phyloP scores from a whole-genome alignment of 2,113 vertebrate species.

The Amazona guildingii region DNA sequence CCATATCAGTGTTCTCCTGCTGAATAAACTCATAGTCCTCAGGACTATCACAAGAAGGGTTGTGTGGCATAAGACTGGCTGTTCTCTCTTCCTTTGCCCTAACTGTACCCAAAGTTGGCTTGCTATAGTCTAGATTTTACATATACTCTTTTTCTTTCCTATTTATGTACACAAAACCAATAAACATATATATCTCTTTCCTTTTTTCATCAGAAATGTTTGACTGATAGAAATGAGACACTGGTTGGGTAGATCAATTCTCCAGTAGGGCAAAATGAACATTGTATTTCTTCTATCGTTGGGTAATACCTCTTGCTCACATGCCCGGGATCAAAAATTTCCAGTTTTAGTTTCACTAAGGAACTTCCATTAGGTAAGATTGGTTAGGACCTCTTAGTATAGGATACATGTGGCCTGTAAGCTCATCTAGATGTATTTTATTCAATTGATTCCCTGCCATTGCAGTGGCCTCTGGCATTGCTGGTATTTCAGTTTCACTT shows the following conservation, averaged over 20 bases:
- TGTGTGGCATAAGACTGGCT: background rate
- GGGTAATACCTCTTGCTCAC: background rate
- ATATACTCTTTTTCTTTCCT: background rate
- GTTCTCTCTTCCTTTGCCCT: background rate
- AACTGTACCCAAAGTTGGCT: background rate
- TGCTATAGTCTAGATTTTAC: background rate
- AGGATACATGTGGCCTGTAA: background rate
- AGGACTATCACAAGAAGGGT: background rate
- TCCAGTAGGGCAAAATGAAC: background rate
- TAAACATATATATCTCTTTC: background rate
- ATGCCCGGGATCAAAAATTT: background rate
- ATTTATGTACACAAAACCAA: background rate
- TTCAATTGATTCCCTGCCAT: background rate
- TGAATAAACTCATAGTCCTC: background rate
- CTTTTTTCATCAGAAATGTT: background rate
- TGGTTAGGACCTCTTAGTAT: background rate
- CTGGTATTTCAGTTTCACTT: slow-evolving; percentile 5
- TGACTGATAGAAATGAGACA: background rate
- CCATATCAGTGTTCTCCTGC: background rate
- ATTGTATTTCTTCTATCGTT: background rate
- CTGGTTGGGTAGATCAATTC: background rate
- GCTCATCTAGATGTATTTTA: background rate
- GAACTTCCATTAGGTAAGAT: background rate
- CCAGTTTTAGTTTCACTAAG: background rate
- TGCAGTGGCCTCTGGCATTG: background rate